These are phyloP conservation scores for Zygothrica quintamaculata DNA, from an alignment of 2,888 invertebrate genomes.

Conservation along the genomic window DNA sequence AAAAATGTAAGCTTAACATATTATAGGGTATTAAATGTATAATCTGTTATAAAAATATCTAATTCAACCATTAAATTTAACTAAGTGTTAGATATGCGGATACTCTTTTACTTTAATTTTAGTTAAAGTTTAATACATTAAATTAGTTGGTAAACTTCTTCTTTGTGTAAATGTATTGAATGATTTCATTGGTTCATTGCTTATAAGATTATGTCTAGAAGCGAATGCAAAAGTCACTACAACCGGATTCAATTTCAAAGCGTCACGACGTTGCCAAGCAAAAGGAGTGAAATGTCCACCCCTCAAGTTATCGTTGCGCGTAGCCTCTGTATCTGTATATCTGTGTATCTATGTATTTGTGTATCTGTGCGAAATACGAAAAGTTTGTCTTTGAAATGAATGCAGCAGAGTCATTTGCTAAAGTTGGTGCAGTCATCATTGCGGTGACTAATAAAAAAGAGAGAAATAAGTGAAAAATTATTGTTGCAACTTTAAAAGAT, in stretches of 20 bases:
- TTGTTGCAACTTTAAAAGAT: conserved; percentile 48
- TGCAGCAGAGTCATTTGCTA: conserved; percentile 58
- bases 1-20: too few relatives aligned
- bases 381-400: conserved; percentile 61
- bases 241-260: conserved; percentile 42
- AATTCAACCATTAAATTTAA: too few relatives aligned
- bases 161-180: too few relatives aligned
- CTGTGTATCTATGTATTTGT: conserved; percentile 3
- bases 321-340: conserved; percentile 6
- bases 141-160: too few relatives aligned
- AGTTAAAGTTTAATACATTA: too few relatives aligned
- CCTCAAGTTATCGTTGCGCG: conserved; percentile 19
- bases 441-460: conserved; percentile 57
- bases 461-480: conserved; percentile 52
- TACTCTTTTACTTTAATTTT: too few relatives aligned
- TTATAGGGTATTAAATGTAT: too few relatives aligned
- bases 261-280: conserved; percentile 15
- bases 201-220: conserved; percentile 1
- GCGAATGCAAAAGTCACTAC: conserved; percentile 30
- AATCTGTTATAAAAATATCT: too few relatives aligned
- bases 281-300: conserved; percentile 6
- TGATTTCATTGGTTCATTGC: not conserved
- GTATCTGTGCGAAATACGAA: conserved; percentile 54
- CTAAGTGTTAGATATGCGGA: too few relatives aligned
- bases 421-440: conserved; percentile 54